Conservation (phyloP, 2,888 invertebrate genomes). For the Drosophila setosimentum region DNA sequence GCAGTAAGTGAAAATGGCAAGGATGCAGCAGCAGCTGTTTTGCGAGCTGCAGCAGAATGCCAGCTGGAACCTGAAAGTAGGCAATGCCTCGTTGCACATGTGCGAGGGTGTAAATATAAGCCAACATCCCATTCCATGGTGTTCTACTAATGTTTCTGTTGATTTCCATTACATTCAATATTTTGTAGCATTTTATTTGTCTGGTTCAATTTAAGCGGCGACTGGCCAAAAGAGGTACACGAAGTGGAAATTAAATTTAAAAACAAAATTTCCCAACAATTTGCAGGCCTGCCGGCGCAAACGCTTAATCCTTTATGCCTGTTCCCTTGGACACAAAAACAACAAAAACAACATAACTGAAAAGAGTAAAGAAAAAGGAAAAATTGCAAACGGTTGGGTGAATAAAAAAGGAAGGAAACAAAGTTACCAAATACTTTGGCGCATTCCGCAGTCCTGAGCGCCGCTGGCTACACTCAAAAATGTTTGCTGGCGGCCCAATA, state of each 20-base stretch:
- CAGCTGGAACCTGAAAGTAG: constrained; percentile 45
- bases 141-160: constrained; percentile 27
- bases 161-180: constrained; percentile 62
- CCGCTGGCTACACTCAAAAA: constrained; percentile 81
- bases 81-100: constrained; percentile 55
- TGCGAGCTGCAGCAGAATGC: constrained; percentile 30
- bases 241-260: constrained; percentile 67
- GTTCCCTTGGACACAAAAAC: constrained; percentile 35
- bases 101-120: constrained; percentile 38
- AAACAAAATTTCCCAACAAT: constrained; percentile 68
- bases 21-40: constrained; percentile 29
- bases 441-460: constrained; percentile 75
- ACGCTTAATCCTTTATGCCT: constrained; percentile 77
- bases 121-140: not conserved
- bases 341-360: not conserved
- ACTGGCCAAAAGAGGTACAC: constrained; percentile 12
- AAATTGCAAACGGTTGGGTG: constrained; percentile 38
- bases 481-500: constrained; percentile 80
- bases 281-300: constrained; percentile 71
- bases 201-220: constrained; percentile 47
- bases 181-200: constrained; percentile 69
- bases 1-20: constrained; percentile 54
- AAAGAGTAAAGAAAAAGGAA: constrained; percentile 4
- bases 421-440: constrained; percentile 77
- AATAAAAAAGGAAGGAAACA: constrained; percentile 43